Conservation (phyloP, 2,113 vertebrate species). For the Pelecanus crispus region DNA sequence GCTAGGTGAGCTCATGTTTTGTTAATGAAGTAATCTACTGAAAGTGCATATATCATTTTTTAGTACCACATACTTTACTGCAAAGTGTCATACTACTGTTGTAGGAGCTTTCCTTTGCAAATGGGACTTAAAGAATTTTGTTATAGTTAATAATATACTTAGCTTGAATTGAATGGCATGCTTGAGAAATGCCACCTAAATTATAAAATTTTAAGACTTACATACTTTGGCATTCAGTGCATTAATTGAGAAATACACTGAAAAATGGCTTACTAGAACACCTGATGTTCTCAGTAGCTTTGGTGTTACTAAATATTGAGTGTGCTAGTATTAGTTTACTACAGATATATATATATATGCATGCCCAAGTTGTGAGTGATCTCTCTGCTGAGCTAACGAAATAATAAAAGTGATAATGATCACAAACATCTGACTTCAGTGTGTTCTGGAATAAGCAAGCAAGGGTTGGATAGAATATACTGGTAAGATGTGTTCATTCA, state of each 20-base stretch:
- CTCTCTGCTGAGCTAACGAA: background rate
- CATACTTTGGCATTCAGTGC: background rate
- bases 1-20: constrained; percentile 64
- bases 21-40: constrained; percentile 57
- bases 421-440: background rate
- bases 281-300: background rate
- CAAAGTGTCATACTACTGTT: background rate
- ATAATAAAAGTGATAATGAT: background rate
- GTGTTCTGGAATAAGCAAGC: background rate
- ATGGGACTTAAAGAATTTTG: background rate
- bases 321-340: background rate
- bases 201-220: background rate
- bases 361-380: background rate
- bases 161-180: background rate
- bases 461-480: background rate
- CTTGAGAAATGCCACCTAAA: background rate
- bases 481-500: background rate
- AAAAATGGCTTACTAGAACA: background rate
- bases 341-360: too few species aligned
- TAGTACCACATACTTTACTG: constrained; percentile 11
- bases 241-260: background rate
- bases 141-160: background rate
- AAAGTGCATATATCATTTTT: constrained; percentile 40
- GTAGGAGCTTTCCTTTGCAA: constrained; percentile 3
- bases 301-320: background rate